A percentile compares a stretch with the other conserved stretches of the same genome.
Conservation (phyloP, 2,888 invertebrate genomes). For the Andrena praecox region DNA sequence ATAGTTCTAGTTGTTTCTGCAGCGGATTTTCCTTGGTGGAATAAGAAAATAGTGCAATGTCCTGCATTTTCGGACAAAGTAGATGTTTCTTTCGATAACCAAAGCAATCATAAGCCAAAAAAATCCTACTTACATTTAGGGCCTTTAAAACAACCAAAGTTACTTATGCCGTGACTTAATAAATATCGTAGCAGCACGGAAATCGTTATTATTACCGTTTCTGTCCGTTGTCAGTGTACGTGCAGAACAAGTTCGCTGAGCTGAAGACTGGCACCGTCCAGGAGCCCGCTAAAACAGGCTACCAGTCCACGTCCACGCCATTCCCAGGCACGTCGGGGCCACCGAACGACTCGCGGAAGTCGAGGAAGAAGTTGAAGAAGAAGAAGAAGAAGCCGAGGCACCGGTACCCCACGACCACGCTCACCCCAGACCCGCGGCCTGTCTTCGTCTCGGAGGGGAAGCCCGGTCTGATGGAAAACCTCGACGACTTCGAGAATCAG, state of each 20-base stretch:
- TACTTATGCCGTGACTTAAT: background rate
- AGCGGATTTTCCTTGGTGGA: no score
- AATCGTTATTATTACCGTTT: no score
- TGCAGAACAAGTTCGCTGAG: constrained; percentile 57
- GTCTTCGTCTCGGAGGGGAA: constrained; percentile 66
- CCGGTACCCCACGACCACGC: constrained; percentile 46
- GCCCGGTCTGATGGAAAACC: constrained; percentile 65
- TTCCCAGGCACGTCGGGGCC: constrained; percentile 26
- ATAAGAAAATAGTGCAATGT: no score
- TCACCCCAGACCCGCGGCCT: constrained; percentile 41
- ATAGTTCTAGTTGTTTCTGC: no score
- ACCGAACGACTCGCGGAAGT: constrained; percentile 30
- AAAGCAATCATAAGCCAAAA: no score
- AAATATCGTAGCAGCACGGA: background rate
- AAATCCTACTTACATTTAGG: no score
- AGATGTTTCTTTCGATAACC: no score
- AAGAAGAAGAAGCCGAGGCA: constrained; percentile 75
- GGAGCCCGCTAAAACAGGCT: constrained; percentile 69
- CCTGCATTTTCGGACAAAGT: no score
- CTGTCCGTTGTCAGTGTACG: constrained; percentile 57
- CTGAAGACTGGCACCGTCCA: constrained; percentile 36
- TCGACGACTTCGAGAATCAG: constrained; percentile 63
- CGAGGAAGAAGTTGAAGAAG: constrained; percentile 71
- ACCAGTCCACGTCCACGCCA: constrained; percentile 48
- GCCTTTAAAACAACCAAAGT: no score